These are phyloP conservation scores for Eulemur mongoz DNA, from an alignment of 2,797 vertebrate species.

Conservation along the genomic window DNA sequence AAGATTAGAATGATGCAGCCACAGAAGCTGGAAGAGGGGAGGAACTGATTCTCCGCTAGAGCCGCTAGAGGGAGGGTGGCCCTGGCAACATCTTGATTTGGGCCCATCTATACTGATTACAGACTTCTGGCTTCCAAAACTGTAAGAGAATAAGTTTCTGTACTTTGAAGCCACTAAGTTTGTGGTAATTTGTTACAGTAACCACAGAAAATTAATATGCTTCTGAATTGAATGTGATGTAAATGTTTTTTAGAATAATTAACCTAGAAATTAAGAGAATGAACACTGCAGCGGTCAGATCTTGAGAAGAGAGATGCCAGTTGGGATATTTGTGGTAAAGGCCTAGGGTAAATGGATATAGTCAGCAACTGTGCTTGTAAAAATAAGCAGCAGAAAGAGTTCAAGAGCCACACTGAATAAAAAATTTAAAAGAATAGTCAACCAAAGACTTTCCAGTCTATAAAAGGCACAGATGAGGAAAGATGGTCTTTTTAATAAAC, in stretches of 20 bases:
- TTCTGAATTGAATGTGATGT: background rate
- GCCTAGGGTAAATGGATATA: no score
- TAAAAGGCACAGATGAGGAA: background rate
- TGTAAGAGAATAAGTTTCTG: background rate
- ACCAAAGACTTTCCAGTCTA: background rate
- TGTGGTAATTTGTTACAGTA: background rate
- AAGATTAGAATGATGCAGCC: background rate
- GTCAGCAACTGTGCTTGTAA: background rate
- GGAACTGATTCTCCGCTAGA: background rate
- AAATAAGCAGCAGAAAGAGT: background rate
- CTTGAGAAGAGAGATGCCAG: background rate
- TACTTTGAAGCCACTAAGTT: background rate
- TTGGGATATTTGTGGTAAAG: background rate
- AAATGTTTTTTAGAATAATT: background rate
- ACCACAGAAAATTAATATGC: background rate
- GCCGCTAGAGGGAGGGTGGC: background rate
- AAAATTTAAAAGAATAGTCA: background rate
- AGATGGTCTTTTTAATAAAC: background rate
- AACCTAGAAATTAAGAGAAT: background rate
- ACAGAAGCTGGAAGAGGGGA: background rate
- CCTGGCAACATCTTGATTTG: background rate
- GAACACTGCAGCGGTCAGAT: background rate
- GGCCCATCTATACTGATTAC: background rate
- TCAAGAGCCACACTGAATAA: background rate
- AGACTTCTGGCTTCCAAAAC: background rate